Base-by-base conservation (phyloP, 1,140 invertebrate species). In the Papilio xuthus region DNA sequence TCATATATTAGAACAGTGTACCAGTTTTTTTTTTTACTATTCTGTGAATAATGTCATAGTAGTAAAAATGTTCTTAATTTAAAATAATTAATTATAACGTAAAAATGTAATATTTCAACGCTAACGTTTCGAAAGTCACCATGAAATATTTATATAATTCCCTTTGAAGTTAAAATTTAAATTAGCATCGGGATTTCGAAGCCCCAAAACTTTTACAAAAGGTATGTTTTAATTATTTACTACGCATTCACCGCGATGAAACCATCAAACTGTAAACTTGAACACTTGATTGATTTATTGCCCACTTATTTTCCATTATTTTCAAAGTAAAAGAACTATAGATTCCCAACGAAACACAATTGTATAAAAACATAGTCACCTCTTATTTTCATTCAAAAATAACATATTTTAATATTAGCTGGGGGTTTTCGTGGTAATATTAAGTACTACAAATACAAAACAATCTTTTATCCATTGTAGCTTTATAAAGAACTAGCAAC, bases 121-220 rank as follows among this genome's bases (percentile, higher is more conserved):
- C 10, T 60, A 26, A 10, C 3, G 26, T 60, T 28, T 60, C 56
- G 50, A n/a, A 8, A 53, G 50, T 53, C 18, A 53, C 18, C 7
- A 60, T 60, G 0, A 60, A 60, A 60, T 60, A 23, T 23, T 60
- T 12, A 26, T 26, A 26, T 26, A 2, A 60, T 60, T 60, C 56
- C 23, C 56, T 60, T 60, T 60, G 56, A 60, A 60, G 56, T 60
- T 60, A 13, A 60, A 60, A 60, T 60, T 13, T 26, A 60, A 60
- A 60, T 60, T 60, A 60, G 10, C 56, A 6, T 60, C 12, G 23
- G 23, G 23, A 26, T 60, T 60, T 60, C 56, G 10, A 60, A 60
- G 56, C 56, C 23, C 56, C 23, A 6, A 60, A 60, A 60, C 20
- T 60, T 60, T 60, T 26, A 26, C 56, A 60, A 60, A 60, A 26